A percentile compares a stretch with the other conserved stretches of the same genome.
Evolutionary conservation across 30 jellyfish, hydroid and myxozoan genomes (phyloP).

Genomic region (Chironex yamaguchii): DNA sequence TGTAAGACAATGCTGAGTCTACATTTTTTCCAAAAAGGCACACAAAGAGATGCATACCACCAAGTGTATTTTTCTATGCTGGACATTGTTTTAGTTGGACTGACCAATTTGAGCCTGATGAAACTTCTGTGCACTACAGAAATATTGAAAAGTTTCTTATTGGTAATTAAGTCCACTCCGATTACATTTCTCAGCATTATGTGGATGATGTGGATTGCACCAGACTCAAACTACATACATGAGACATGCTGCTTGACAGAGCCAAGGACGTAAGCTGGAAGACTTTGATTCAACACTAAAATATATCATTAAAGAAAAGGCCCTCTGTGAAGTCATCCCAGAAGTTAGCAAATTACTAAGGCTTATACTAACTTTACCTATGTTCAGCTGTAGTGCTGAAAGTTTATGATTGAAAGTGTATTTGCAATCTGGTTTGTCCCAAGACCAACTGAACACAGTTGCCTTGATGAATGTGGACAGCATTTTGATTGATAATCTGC

Average conservation of each 20-base stretch:
- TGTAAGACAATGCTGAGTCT: conserved; percentile 8
- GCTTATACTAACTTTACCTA: too few relatives aligned
- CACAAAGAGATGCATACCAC: conserved; percentile 24
- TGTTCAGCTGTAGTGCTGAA: too few relatives aligned
- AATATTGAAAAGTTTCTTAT: conserved; percentile 14
- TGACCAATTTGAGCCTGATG: conserved; percentile 59
- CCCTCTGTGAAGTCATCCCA: too few relatives aligned
- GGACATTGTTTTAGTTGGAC: conserved; percentile 7
- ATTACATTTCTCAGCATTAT: conserved; percentile 24
- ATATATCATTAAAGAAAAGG: too few relatives aligned
- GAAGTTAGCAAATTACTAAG: too few relatives aligned
- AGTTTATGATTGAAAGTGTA: too few relatives aligned
- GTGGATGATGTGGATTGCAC: background rate
- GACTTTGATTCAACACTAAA: too few relatives aligned
- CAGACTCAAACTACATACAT: background rate
- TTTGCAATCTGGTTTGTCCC: too few relatives aligned
- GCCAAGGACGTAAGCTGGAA: background rate
- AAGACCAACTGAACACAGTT: too few relatives aligned
- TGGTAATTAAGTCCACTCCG: conserved; percentile 27
- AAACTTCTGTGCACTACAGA: conserved; percentile 34
- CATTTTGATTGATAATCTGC: too few relatives aligned
- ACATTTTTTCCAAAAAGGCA: conserved; percentile 23
- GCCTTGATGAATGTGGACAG: too few relatives aligned
- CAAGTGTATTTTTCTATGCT: background rate
- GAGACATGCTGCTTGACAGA: background rate